Evolutionary conservation across 2,113 vertebrate genomes (phyloP).

Genomic region (Oenanthe oenanthe): DNA sequence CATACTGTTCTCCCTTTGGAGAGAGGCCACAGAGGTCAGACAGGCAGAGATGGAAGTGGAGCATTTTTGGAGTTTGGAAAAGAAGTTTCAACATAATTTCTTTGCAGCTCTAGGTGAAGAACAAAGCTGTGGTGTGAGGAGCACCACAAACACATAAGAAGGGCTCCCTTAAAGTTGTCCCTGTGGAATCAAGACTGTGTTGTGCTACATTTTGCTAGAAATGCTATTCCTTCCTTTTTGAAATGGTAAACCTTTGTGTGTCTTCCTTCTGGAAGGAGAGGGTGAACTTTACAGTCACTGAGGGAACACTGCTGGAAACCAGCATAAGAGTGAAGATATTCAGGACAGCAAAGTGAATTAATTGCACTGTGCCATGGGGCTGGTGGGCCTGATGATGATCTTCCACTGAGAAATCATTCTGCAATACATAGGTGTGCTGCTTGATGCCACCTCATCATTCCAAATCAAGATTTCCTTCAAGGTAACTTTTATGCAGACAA

Average conservation of each 20-base stretch:
- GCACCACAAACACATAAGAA: background rate
- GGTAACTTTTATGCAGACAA: background rate
- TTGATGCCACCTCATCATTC: background rate
- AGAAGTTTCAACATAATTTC: background rate
- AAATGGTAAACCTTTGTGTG: background rate
- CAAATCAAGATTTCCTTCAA: background rate
- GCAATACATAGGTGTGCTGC: background rate
- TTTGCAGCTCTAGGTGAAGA: background rate
- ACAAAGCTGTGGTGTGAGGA: background rate
- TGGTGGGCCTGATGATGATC: background rate
- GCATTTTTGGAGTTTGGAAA: background rate
- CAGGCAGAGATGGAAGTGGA: background rate
- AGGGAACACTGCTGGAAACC: background rate
- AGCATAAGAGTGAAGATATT: background rate
- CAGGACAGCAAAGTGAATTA: background rate
- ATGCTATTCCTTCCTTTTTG: background rate
- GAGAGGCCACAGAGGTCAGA: background rate
- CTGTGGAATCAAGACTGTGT: background rate
- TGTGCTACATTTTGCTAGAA: background rate
- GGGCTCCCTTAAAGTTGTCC: background rate
- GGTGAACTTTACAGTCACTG: background rate
- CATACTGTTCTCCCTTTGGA: background rate
- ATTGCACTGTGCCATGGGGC: background rate
- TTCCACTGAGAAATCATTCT: background rate
- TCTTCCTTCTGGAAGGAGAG: background rate